Conservation (phyloP, 1,140 invertebrate species). For the Matsumurasca onukii region DNA sequence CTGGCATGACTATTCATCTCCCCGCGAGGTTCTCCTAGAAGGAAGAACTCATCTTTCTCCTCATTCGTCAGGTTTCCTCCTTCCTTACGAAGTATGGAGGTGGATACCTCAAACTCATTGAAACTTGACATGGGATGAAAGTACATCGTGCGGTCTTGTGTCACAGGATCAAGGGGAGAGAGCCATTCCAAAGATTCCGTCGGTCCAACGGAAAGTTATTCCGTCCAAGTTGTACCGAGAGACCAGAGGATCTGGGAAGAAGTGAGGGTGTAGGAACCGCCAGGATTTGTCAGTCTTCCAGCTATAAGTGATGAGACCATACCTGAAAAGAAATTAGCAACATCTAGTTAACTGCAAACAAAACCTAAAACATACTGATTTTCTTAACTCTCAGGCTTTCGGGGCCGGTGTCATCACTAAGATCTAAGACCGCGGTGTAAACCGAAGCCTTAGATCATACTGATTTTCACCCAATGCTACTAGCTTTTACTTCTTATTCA, state of each 20-base stretch:
- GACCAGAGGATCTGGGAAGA: slow-evolving; percentile 73
- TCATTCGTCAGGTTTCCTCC: slow-evolving; percentile 53
- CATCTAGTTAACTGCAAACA: not conserved
- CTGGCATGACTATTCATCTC: slow-evolving; percentile 67
- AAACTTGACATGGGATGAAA: slow-evolving; percentile 81
- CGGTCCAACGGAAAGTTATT: slow-evolving; percentile 75
- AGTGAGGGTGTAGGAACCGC: slow-evolving; percentile 70
- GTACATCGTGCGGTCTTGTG: slow-evolving; percentile 61
- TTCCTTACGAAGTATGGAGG: slow-evolving; percentile 61
- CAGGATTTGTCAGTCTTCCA: slow-evolving; percentile 65
- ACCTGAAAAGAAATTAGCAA: slow-evolving; percentile 56
- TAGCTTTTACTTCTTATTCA: too few relatives aligned
- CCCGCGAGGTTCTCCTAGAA: slow-evolving; percentile 55
- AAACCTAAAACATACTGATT: not conserved
- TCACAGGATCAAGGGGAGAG: slow-evolving; percentile 57
- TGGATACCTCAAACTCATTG: slow-evolving; percentile 68
- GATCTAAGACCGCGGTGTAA: too few relatives aligned
- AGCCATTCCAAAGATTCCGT: slow-evolving; percentile 76
- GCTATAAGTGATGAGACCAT: slow-evolving; percentile 68
- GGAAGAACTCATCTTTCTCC: slow-evolving; percentile 55
- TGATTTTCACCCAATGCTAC: too few relatives aligned
- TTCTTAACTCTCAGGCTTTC: not conserved
- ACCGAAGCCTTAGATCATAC: too few relatives aligned
- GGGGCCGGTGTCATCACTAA: too few relatives aligned
- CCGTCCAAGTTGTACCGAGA: slow-evolving; percentile 67